These are phyloP conservation scores for Rhodeus uyekii DNA, from an alignment of 2,797 vertebrate species.

Conservation along the genomic window DNA sequence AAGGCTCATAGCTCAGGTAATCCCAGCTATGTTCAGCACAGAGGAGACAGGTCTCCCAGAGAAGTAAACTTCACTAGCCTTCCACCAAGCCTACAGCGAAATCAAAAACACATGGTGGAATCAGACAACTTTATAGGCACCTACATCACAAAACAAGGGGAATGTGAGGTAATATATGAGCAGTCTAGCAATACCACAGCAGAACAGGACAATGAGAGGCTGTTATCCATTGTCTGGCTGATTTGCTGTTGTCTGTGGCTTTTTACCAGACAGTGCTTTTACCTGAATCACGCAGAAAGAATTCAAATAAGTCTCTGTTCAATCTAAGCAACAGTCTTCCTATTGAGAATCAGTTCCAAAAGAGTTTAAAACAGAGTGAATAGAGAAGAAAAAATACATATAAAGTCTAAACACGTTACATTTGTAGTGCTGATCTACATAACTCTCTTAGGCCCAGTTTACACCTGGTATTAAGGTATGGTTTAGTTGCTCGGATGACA, in stretches of 20 bases:
- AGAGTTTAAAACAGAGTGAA: not conserved
- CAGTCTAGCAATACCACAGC: slow-evolving; percentile 34
- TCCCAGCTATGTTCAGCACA: slow-evolving; percentile 47
- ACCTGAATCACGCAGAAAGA: slow-evolving; percentile 23
- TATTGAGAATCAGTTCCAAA: not conserved
- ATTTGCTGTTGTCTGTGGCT: slow-evolving; percentile 8
- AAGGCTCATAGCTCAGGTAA: slow-evolving; percentile 60
- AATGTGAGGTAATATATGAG: slow-evolving; percentile 42
- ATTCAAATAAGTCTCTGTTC: slow-evolving; percentile 20
- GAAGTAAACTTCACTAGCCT: slow-evolving; percentile 50
- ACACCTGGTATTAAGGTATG: not conserved
- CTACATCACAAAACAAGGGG: slow-evolving; percentile 45
- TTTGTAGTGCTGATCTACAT: not conserved
- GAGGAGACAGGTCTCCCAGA: slow-evolving; percentile 16
- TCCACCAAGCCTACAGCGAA: slow-evolving; percentile 42
- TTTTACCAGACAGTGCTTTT: slow-evolving; percentile 15
- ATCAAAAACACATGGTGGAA: slow-evolving; percentile 58
- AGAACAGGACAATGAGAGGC: slow-evolving; percentile 16
- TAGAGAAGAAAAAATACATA: not conserved
- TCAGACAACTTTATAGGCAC: slow-evolving; percentile 46
- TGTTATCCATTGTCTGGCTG: slow-evolving; percentile 32
- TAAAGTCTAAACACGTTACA: not conserved
- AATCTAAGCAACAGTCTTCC: not conserved
- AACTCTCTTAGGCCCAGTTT: not conserved
- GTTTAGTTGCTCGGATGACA: too few species aligned